Evolutionary conservation across 1,140 invertebrate species (phyloP).

Genomic region (Neodiprion fabricii): DNA sequence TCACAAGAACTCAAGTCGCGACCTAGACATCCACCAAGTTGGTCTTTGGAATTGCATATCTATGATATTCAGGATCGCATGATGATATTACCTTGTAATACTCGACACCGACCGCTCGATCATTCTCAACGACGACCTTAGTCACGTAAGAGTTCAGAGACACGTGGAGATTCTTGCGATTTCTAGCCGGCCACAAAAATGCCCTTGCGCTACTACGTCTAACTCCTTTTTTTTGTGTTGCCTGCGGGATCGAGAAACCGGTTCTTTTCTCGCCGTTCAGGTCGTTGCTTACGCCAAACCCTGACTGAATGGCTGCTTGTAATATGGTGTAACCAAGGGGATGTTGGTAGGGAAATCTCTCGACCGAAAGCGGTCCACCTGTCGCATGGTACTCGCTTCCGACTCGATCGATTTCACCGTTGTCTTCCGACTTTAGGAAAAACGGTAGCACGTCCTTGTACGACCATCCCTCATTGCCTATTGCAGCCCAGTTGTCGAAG

Average conservation of each 20-base stretch:
- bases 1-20: too few species aligned
- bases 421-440: conserved; percentile 64
- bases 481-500: conserved; percentile 77
- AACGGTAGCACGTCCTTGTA: conserved; percentile 76
- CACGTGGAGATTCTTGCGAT: conserved; percentile 75
- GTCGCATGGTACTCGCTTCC: conserved; percentile 48
- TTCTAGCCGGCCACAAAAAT: conserved; percentile 67
- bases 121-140: conserved; percentile 66
- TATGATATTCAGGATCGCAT: neutral
- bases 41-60: conserved; percentile 35
- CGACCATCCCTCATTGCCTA: conserved; percentile 88
- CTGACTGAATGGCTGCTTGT: conserved; percentile 63
- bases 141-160: conserved; percentile 72
- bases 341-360: conserved; percentile 61
- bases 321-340: conserved; percentile 62
- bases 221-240: conserved; percentile 66
- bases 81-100: conserved; percentile 50
- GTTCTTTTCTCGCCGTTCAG: conserved; percentile 61
- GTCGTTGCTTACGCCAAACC: conserved; percentile 64
- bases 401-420: conserved; percentile 55
- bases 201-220: conserved; percentile 72
- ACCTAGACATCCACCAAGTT: conserved; percentile 39
- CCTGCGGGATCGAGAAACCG: conserved; percentile 63
- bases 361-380: conserved; percentile 56
- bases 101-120: conserved; percentile 67